Base-by-base conservation (phyloP, 2,113 vertebrate species). In the Halichoerus grypus region DNA sequence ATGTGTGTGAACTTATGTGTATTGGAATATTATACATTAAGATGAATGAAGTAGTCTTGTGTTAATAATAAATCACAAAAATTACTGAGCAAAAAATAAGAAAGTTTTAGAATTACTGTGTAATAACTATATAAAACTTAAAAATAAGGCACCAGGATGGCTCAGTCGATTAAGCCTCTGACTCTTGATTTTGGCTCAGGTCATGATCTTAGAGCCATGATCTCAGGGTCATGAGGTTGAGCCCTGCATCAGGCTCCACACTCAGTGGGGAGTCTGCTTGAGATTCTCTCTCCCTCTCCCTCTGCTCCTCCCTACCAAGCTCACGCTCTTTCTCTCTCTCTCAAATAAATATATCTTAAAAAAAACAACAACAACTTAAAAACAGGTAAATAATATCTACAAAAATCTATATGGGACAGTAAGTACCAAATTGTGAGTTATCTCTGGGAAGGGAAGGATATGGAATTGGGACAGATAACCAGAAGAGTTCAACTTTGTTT, bases 401-500 rank as follows among this genome's bases (percentile, higher is more conserved):
- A 83, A 88, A 88, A 93, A 74, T 92, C 77, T 67, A 7, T 53
- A 46, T 76, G 24, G 16, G 36, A 88, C 36, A 76, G 11, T 77
- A 67, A 88, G 16, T 15, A 83, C 39, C 24, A 83, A 88, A 77
- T 53, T 59, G 31, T 72, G 72, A 36, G 9, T 76, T 15, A 55
- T 59, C 31, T 88, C 57, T 88, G 31, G 11, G 28, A 82, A 71
- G 39, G 55, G 1, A 72, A 18, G 46, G n/a, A 57, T 51, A 88
- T 19, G 13, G 59, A n/a, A 84, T 16, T 77, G 18, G 55, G 36
- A 76, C 33, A 16, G 31, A 85, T 51, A 79, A 8, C 24, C 21
- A 79, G n/a, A 8, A 71, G 9, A 94, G 8, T 77, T 93, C 61
- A 94, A n/a, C n/a, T 96, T 90, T 59, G 65, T 65, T 19, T 94